Conservation (phyloP, 2,888 invertebrate species). For the Melanargia galathea region DNA sequence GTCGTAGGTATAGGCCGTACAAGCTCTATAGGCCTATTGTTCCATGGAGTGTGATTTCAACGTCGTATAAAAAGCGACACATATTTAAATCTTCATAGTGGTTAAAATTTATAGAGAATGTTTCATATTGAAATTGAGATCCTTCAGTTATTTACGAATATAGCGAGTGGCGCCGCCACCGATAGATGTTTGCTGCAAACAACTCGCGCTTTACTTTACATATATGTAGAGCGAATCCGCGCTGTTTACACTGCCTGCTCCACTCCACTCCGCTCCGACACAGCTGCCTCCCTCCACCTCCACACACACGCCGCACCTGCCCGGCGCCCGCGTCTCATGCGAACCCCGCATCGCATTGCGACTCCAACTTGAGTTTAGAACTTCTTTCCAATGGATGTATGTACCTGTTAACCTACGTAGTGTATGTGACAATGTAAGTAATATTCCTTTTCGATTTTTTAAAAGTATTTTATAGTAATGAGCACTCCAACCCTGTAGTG, state of each 20-base stretch:
- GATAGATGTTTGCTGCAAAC: slow-evolving; percentile 25
- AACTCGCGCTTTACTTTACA: slow-evolving; percentile 29
- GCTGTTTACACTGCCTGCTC: slow-evolving; percentile 30
- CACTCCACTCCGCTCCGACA: not conserved
- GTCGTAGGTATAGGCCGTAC: no score
- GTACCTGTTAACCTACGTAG: no score
- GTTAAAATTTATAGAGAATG: no score
- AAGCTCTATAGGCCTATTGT: no score
- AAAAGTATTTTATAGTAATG: no score
- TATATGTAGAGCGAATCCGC: slow-evolving; percentile 36
- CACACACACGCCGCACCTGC: not conserved
- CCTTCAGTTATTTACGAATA: slow-evolving; percentile 18
- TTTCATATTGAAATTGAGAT: slow-evolving; percentile 6
- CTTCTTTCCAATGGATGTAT: not conserved
- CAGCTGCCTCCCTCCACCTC: not conserved
- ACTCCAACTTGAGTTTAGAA: not conserved
- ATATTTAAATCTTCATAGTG: no score
- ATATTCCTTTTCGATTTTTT: no score
- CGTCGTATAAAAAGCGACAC: no score
- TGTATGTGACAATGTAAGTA: no score
- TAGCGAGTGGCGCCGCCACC: slow-evolving; percentile 25
- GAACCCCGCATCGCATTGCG: not conserved
- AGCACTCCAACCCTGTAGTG: no score
- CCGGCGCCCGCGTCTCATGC: no score
- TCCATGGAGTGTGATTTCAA: no score